Evolutionary conservation across 2,797 vertebrate genomes (phyloP), one percentile per base, ranked within the genome.

Genomic region (Lemur catta): DNA sequence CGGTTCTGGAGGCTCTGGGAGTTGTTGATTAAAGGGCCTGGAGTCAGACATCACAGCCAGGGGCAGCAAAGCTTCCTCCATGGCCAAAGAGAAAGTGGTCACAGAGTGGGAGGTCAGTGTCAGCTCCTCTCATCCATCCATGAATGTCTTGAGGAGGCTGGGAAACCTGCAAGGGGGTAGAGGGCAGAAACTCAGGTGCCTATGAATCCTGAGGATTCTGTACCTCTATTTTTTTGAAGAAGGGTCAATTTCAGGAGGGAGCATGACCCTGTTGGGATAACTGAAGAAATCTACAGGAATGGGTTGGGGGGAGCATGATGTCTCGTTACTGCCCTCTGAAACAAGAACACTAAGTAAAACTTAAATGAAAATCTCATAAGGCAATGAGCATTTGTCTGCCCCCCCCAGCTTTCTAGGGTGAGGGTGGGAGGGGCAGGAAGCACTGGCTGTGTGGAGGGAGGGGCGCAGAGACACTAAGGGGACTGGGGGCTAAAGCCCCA

Each of bases 31-130:
- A 96, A 98, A 98, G 96, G 96, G 97, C 11, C 98, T 98, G 72
- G 98, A 98, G 93, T 99, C 98, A 46, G 97, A 96, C 28, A 98
- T 98, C 98, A 99, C 12, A 76, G 93, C 95, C 95, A 97, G 93
- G 72, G 97, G 95, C 71, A 96, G 30, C 52, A 93, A 95, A 75
- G 71, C 86, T 95, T 97, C 89, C 91, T 97, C 97, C 97, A 98
- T 97, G 94, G 87, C 75, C 3, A 35, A 93, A 91, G 84, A 81
- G 86, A 89, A 97, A 87, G 86, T 80, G 78, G 76, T 89, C 80
- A 90, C 84, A 63, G 90, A 69, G 63, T 5, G 14, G 69, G 63
- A 93, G 87, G 67, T 78, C 84, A 41, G 28, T 63, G 63, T 72
- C 76, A 87, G 76, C 67, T 95, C 85, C 75, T 95, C 55, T 97